Percentiles rank a stretch among this genome's conserved stretches.
These are phyloP conservation scores for Schizothorax lantsangensis DNA, from an alignment of 2,797 vertebrate species.

Conservation along the genomic window DNA sequence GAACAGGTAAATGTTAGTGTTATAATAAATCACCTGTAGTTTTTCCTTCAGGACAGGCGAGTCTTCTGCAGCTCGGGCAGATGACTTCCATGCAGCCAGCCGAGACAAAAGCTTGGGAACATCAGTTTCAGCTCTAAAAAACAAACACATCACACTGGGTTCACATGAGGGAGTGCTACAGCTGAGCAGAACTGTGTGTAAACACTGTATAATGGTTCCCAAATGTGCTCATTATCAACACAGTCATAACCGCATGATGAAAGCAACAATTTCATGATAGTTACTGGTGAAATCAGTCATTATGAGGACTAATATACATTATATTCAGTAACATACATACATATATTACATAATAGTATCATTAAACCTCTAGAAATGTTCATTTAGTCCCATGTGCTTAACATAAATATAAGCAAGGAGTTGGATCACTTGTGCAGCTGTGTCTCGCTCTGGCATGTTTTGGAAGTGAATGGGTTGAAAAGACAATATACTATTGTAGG, in stretches of 20 bases:
- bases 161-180: constrained; percentile 61
- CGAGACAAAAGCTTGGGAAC: constrained; percentile 50
- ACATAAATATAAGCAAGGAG: neutral
- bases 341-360: neutral
- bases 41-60: constrained; percentile 1
- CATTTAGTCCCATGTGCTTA: neutral
- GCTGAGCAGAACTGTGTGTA: neutral
- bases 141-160: constrained; percentile 53
- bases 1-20: neutral
- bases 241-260: neutral
- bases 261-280: neutral
- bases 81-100: constrained; percentile 51
- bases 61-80: constrained; percentile 43
- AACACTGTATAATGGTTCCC: neutral
- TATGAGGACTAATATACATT: neutral
- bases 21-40: constrained; percentile 47
- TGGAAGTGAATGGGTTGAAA: neutral
- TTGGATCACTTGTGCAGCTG: neutral
- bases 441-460: neutral
- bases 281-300: neutral
- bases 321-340: neutral
- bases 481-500: neutral
- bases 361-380: neutral
- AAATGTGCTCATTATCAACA: neutral
- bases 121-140: constrained; percentile 55